phyloP scores from a whole-genome alignment of 2,113 vertebrate genomes.

The Neolamprologus hecqui region DNA sequence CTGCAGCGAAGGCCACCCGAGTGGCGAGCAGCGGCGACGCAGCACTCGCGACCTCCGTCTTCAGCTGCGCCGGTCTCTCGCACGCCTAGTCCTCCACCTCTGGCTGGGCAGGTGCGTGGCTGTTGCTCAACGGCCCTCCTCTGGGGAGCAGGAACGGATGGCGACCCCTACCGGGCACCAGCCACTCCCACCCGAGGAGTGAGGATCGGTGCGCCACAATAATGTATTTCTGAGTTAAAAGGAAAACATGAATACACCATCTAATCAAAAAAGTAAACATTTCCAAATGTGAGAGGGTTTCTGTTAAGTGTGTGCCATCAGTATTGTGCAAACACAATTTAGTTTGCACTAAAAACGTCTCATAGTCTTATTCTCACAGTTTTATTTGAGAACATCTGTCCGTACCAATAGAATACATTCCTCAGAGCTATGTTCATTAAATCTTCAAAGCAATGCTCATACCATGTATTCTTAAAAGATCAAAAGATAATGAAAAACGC shows the following conservation, averaged over 20 bases:
- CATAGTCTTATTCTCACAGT: neutral
- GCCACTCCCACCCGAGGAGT: neutral
- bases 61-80: fast-evolving
- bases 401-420: neutral
- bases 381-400: neutral
- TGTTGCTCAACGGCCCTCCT: neutral
- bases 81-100: neutral
- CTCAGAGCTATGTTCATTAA: neutral
- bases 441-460: neutral
- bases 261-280: neutral
- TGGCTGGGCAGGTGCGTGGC: neutral
- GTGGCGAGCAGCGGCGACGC: neutral
- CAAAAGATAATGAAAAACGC: neutral
- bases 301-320: neutral
- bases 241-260: neutral
- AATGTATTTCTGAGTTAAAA: neutral
- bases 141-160: neutral
- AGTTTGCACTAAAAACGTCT: neutral
- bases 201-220: neutral
- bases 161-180: neutral
- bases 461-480: neutral
- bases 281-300: neutral
- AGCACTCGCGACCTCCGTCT: fast-evolving
- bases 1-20: neutral
- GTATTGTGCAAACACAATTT: neutral